These are phyloP conservation scores for Asteroscopus sphinx DNA, from an alignment of 2,888 invertebrate species.

Conservation along the genomic window DNA sequence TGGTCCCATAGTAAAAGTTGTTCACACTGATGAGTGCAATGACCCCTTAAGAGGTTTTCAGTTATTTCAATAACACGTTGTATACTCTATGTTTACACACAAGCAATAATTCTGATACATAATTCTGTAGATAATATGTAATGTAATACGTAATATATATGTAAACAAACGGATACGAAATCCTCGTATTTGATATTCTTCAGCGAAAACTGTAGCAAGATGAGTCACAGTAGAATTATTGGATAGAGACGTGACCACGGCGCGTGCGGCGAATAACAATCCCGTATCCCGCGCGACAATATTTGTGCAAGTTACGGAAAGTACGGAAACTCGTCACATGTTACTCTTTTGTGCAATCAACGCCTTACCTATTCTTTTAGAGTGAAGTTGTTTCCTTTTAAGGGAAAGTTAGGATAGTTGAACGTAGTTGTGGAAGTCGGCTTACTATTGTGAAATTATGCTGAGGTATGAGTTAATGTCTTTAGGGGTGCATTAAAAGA, in stretches of 20 bases:
- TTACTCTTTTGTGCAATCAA: conserved; percentile 45
- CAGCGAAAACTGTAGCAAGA: conserved; percentile 81
- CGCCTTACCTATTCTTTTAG: conserved; percentile 6
- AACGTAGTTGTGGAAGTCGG: background rate
- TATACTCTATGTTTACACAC: too few relatives aligned
- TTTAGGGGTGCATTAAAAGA: too few relatives aligned
- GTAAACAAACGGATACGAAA: conserved; percentile 47
- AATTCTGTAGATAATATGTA: conserved; percentile 1
- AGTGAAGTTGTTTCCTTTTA: conserved; percentile 7
- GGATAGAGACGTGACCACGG: conserved; percentile 80
- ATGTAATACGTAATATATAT: conserved; percentile 12
- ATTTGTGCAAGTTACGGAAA: conserved; percentile 63
- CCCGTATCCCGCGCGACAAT: conserved; percentile 67
- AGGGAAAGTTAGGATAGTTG: background rate
- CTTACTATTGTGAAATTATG: background rate
- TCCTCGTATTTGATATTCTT: conserved; percentile 79
- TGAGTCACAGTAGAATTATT: conserved; percentile 86
- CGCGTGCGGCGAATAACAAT: conserved; percentile 81
- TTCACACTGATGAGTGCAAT: too few relatives aligned
- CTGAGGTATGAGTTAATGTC: too few relatives aligned
- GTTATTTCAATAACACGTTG: too few relatives aligned
- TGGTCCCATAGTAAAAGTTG: too few relatives aligned
- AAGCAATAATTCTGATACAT: background rate
- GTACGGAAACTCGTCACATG: conserved; percentile 39
- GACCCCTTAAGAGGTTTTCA: too few relatives aligned